Percentiles rank a stretch among this genome's conserved stretches.
phyloP scores from a whole-genome alignment of 2,888 invertebrate species.

The Acheta domesticus region DNA sequence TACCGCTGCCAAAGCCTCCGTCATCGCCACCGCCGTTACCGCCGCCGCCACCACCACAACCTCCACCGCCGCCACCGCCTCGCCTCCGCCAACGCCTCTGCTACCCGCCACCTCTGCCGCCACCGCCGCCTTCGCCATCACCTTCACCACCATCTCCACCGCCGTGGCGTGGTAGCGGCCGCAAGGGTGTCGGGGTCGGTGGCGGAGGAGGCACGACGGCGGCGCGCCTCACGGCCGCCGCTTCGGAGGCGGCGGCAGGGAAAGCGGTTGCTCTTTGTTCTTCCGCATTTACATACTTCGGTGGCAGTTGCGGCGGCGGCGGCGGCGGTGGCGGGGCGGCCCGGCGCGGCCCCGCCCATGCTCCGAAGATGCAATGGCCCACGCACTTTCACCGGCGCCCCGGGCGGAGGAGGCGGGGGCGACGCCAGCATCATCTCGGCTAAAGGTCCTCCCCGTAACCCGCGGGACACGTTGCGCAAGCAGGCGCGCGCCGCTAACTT shows the following conservation, averaged over 20 bases:
- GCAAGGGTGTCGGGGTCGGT: too few relatives aligned
- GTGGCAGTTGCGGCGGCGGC: not conserved
- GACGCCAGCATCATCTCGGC: constrained; percentile 5
- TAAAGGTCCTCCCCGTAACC: constrained; percentile 3
- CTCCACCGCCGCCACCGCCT: too few relatives aligned
- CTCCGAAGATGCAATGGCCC: constrained; percentile 11
- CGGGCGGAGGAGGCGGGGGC: not conserved
- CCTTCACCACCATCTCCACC: too few relatives aligned
- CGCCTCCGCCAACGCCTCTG: too few relatives aligned
- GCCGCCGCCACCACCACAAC: too few relatives aligned
- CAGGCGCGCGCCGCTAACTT: not conserved
- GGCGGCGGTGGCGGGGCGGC: not conserved
- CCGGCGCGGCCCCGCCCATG: not conserved
- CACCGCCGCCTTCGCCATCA: too few relatives aligned
- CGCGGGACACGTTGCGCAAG: constrained; percentile 6
- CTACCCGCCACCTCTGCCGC: too few relatives aligned
- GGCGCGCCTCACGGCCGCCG: not conserved
- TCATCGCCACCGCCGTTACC: too few relatives aligned
- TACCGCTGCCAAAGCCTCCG: not conserved
- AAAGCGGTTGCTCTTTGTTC: not conserved
- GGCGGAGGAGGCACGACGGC: not conserved
- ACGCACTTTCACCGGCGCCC: not conserved
- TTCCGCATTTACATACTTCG: constrained; percentile 18
- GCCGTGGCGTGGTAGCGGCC: too few relatives aligned
- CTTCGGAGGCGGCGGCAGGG: not conserved